Percentiles rank a stretch among this genome's conserved stretches.
These are phyloP conservation scores for Chrysomallon squamiferum DNA, from an alignment of 1,140 invertebrate species.

Conservation along the genomic window DNA sequence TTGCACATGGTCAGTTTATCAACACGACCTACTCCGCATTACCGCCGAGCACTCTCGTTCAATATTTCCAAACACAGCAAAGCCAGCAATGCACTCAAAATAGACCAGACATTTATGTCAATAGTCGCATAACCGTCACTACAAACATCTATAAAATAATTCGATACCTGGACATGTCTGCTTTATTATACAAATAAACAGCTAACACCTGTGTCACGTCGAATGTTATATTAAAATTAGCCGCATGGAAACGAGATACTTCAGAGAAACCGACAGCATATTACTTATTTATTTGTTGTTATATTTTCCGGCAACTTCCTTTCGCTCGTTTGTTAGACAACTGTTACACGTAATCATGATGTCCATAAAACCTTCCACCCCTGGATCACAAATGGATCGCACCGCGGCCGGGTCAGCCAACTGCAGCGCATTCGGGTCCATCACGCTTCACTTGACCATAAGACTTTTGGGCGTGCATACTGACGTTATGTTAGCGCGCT, in stretches of 20 bases:
- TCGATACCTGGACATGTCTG: not conserved
- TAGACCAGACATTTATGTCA: not conserved
- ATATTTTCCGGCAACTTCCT: not conserved
- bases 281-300: too few species aligned
- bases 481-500: conserved; percentile 21
- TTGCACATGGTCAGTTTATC: not conserved
- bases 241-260: not conserved
- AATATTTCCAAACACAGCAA: not conserved
- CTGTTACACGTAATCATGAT: conserved; percentile 7
- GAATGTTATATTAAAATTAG: not conserved
- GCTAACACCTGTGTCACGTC: not conserved
- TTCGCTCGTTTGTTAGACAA: not conserved
- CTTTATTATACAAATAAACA: not conserved
- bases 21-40: not conserved
- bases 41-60: not conserved
- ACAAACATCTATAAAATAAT: not conserved
- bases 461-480: conserved; percentile 21
- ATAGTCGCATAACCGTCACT: not conserved
- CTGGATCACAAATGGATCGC: conserved; percentile 31
- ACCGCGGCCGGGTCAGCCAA: conserved; percentile 36
- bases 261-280: not conserved
- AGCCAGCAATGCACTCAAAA: not conserved
- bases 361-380: conserved; percentile 32
- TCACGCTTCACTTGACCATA: conserved; percentile 44
- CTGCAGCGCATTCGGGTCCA: conserved; percentile 38